These are phyloP conservation scores for Synanthedon myopaeformis DNA, from an alignment of 2,888 invertebrate species.

Conservation along the genomic window DNA sequence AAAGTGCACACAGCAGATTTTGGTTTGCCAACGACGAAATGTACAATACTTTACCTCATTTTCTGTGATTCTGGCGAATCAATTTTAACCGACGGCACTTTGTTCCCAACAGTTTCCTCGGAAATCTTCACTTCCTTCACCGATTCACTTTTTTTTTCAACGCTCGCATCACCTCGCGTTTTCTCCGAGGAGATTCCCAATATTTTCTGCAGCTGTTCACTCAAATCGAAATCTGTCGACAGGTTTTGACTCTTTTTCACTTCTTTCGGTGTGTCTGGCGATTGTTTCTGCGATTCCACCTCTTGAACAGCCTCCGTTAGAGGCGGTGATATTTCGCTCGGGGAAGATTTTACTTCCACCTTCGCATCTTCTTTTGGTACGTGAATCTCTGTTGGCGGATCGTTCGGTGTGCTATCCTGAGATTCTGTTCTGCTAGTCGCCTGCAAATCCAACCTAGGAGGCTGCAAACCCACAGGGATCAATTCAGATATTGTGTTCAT, in stretches of 20 bases:
- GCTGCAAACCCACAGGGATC: constrained; percentile 52
- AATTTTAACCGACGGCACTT: constrained; percentile 61
- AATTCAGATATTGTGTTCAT: constrained; percentile 63
- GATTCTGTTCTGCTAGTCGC: constrained; percentile 44
- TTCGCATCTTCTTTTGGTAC: constrained; percentile 42
- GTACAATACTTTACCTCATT: constrained; percentile 12
- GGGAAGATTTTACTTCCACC: constrained; percentile 46
- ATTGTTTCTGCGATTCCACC: constrained; percentile 49
- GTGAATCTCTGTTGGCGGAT: constrained; percentile 61
- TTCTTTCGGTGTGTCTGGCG: constrained; percentile 56
- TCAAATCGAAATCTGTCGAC: constrained; percentile 62
- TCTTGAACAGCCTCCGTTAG: constrained; percentile 39
- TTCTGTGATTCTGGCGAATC: constrained; percentile 60
- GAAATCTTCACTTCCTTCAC: constrained; percentile 52
- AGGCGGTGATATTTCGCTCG: constrained; percentile 60
- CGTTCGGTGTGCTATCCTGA: constrained; percentile 53
- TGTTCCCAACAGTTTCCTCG: constrained; percentile 35
- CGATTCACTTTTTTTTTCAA: constrained; percentile 46
- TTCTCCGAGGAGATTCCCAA: constrained; percentile 62
- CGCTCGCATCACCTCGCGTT: constrained; percentile 36
- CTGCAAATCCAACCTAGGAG: constrained; percentile 45
- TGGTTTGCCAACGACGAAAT: no score
- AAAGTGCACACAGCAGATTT: no score
- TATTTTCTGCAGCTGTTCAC: constrained; percentile 64
- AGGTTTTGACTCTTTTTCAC: constrained; percentile 63